Evolutionary conservation across 1,140 invertebrate genomes (phyloP).

Genomic region (Ephestia elutella): DNA sequence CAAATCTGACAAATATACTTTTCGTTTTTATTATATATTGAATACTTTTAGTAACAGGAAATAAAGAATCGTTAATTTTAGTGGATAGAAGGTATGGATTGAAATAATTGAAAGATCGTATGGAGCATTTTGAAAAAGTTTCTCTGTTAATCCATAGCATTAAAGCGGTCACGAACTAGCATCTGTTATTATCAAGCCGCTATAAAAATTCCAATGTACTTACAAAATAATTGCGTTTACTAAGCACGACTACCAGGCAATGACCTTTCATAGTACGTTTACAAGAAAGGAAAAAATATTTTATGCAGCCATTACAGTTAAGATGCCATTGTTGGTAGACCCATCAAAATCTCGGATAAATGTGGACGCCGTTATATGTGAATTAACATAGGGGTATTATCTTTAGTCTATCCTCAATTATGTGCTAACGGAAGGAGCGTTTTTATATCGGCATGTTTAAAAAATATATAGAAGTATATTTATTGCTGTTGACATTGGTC

Average conservation of each 20-base stretch:
- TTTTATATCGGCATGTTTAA: background rate
- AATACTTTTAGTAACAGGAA: too few relatives aligned
- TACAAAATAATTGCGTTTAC: constrained; percentile 69
- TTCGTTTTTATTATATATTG: too few relatives aligned
- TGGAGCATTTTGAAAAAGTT: too few relatives aligned
- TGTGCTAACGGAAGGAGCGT: too few relatives aligned
- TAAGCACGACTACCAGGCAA: constrained; percentile 62
- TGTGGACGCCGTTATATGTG: background rate
- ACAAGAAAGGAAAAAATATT: constrained; percentile 7
- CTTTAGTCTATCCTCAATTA: background rate
- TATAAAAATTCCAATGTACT: constrained; percentile 64
- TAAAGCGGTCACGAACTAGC: constrained; percentile 43
- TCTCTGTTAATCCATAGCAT: background rate
- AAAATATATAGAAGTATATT: background rate
- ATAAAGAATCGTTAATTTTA: too few relatives aligned
- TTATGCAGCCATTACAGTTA: background rate
- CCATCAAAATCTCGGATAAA: background rate
- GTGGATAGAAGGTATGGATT: too few relatives aligned
- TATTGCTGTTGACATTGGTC: background rate
- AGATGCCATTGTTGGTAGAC: constrained; percentile 1
- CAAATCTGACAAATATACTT: too few relatives aligned
- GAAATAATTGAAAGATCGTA: too few relatives aligned
- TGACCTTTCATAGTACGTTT: constrained; percentile 52
- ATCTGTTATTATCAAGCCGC: constrained; percentile 62
- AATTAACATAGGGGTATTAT: background rate